These are phyloP conservation scores for Melanargia galathea DNA, from an alignment of 2,888 invertebrate species.

Conservation along the genomic window DNA sequence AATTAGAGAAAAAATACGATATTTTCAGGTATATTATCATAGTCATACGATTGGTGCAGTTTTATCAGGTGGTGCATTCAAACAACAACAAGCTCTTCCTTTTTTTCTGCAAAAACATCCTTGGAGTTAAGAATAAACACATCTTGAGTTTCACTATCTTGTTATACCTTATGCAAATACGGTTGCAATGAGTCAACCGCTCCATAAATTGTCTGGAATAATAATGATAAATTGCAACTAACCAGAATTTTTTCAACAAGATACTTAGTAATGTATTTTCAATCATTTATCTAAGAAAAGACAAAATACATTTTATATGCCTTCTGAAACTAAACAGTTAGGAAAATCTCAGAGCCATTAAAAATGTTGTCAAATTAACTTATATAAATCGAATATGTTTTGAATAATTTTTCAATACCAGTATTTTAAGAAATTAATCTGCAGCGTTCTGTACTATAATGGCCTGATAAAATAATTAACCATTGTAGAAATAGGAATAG, in stretches of 20 bases:
- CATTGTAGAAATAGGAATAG: background rate
- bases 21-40: too few species aligned
- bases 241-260: constrained; percentile 65
- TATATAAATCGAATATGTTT: too few species aligned
- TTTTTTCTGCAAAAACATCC: background rate
- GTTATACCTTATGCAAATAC: constrained; percentile 68
- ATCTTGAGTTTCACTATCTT: constrained; percentile 70
- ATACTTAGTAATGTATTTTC: background rate
- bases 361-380: too few species aligned
- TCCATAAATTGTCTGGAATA: constrained; percentile 83
- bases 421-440: too few species aligned
- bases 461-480: too few species aligned
- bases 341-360: too few species aligned
- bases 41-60: background rate
- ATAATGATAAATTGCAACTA: constrained; percentile 82
- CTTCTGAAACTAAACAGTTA: background rate
- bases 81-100: background rate
- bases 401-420: too few species aligned
- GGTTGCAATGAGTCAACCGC: constrained; percentile 77
- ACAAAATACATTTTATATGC: background rate
- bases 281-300: background rate
- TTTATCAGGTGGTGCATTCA: background rate
- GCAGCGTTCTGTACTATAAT: background rate
- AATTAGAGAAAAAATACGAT: too few species aligned
- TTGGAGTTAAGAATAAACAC: constrained; percentile 10